phyloP scores from a whole-genome alignment of 2,888 invertebrate genomes.

The Ormyrus nitidulus region DNA sequence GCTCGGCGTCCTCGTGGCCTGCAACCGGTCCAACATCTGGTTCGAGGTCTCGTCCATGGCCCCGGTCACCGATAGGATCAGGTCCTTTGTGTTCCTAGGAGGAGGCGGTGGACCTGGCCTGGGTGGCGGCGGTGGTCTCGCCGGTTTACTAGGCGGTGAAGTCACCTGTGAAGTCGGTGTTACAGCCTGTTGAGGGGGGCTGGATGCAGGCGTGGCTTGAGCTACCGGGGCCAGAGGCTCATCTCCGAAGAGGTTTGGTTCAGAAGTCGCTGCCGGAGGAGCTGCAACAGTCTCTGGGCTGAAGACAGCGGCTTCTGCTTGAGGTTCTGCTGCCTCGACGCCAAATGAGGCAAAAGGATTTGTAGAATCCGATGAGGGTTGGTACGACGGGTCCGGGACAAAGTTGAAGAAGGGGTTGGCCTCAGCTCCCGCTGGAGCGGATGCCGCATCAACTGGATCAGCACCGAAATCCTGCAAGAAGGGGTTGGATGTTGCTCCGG shows the following conservation, averaged over 20 bases:
- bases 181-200: background rate
- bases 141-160: constrained; percentile 52
- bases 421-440: constrained; percentile 81
- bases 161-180: constrained; percentile 3
- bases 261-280: constrained; percentile 19
- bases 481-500: constrained; percentile 80
- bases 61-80: constrained; percentile 90
- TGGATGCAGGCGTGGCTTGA: background rate
- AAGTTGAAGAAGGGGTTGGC: constrained; percentile 73
- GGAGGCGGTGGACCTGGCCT: constrained; percentile 79
- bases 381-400: constrained; percentile 64
- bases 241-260: constrained; percentile 57
- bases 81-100: constrained; percentile 88
- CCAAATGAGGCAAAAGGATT: constrained; percentile 74
- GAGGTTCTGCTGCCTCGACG: constrained; percentile 61
- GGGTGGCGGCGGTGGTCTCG: constrained; percentile 75
- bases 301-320: constrained; percentile 58
- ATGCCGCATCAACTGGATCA: constrained; percentile 73
- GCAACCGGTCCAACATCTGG: constrained; percentile 87
- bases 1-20: constrained; percentile 90
- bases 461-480: constrained; percentile 78
- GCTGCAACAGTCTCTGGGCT: constrained; percentile 56
- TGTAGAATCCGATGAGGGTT: constrained; percentile 69
- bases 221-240: constrained; percentile 47
- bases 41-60: constrained; percentile 93